Percentiles rank a stretch among this genome's conserved stretches.
Conservation (phyloP, 2,888 invertebrate species). For the Ochlodes sylvanus region DNA sequence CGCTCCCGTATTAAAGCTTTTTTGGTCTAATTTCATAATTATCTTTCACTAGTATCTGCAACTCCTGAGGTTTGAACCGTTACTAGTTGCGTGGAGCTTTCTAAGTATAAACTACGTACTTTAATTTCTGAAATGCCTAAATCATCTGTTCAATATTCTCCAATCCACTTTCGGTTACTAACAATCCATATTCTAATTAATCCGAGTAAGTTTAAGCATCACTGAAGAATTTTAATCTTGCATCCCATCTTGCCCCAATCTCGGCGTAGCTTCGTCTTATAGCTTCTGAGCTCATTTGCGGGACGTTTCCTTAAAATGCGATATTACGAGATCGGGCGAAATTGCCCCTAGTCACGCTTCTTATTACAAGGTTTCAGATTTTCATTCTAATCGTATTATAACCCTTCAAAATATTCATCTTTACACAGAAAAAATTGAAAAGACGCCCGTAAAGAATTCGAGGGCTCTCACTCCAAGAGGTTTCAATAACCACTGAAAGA, state of each 20-base stretch:
- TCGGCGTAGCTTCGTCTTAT: constrained; percentile 38
- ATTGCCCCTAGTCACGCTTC: constrained; percentile 78
- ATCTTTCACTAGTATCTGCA: no score
- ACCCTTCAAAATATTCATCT: constrained; percentile 68
- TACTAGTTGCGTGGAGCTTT: no score
- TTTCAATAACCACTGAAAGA: constrained; percentile 23
- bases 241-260: constrained; percentile 40
- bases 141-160: not conserved
- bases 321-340: constrained; percentile 73
- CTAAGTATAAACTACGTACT: not conserved
- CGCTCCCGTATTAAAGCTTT: no score
- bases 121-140: not conserved
- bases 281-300: constrained; percentile 49
- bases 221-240: constrained; percentile 36
- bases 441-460: constrained; percentile 39
- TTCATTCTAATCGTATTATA: constrained; percentile 79
- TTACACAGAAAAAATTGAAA: constrained; percentile 47
- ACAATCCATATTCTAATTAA: constrained; percentile 31
- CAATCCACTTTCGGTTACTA: constrained; percentile 11
- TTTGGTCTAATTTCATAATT: no score
- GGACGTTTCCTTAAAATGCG: constrained; percentile 51
- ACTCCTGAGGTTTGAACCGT: no score
- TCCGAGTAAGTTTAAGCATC: constrained; percentile 25
- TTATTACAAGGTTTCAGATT: constrained; percentile 78
- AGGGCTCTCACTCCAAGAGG: constrained; percentile 25